A percentile compares a stretch with the other conserved stretches of the same genome.
Conservation (phyloP, 2,888 invertebrate species). For the Cheilosia variabilis region DNA sequence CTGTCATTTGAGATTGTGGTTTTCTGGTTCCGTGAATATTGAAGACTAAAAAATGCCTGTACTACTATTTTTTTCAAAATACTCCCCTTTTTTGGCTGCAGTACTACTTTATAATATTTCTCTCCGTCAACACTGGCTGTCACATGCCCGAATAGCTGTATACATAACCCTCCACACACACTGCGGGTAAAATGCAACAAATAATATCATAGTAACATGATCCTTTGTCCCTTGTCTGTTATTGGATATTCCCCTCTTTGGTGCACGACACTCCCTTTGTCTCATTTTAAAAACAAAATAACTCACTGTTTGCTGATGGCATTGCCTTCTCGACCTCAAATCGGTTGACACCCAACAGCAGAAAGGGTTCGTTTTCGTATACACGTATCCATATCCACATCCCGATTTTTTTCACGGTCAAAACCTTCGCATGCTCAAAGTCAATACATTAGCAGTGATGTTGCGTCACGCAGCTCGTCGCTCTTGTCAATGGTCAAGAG, state of each 20-base stretch:
- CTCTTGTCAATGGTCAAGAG: constrained; percentile 64
- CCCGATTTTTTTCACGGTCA: constrained; percentile 62
- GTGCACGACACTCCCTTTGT: constrained; percentile 25
- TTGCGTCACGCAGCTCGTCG: constrained; percentile 52
- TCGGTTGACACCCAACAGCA: constrained; percentile 16
- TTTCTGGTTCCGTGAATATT: too few relatives aligned
- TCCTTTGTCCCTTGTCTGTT: constrained; percentile 51
- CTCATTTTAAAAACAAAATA: constrained; percentile 45
- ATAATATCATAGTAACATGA: constrained; percentile 53
- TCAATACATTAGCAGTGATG: constrained; percentile 55
- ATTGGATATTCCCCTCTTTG: constrained; percentile 53
- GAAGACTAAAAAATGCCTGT: too few relatives aligned
- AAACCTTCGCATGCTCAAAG: constrained; percentile 58
- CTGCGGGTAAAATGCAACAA: constrained; percentile 43
- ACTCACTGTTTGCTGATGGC: constrained; percentile 46
- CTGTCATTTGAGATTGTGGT: too few relatives aligned
- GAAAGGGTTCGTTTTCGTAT: constrained; percentile 27
- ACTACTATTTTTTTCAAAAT: too few relatives aligned
- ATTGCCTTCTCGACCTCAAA: constrained; percentile 15
- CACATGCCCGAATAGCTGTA: constrained; percentile 40
- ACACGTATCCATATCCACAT: neutral
- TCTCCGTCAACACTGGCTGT: too few relatives aligned
- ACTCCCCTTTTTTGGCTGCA: too few relatives aligned
- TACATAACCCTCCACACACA: constrained; percentile 6
- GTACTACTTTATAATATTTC: too few relatives aligned